Evolutionary conservation across 2,888 invertebrate species (phyloP).

Genomic region (Craniophora ligustri): DNA sequence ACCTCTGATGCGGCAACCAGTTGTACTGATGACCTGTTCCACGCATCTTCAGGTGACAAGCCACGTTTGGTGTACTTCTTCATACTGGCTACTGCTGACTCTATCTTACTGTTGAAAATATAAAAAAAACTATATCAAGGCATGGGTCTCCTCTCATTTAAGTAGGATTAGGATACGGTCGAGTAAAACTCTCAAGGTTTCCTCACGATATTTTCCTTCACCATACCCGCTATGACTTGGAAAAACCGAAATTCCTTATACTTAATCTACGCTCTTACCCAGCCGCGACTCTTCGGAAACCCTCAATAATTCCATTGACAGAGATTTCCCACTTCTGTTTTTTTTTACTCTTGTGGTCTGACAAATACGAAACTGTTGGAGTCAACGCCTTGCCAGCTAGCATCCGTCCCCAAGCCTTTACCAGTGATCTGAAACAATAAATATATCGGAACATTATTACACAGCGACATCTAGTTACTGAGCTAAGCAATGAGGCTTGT

Average conservation of each 20-base stretch:
- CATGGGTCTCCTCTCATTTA: too few relatives aligned
- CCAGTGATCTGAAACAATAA: constrained; percentile 90
- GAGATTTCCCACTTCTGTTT: constrained; percentile 75
- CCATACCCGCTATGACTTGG: too few relatives aligned
- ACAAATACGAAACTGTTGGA: constrained; percentile 88
- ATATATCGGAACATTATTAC: too few relatives aligned
- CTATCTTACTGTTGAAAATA: constrained; percentile 89
- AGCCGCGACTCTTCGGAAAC: constrained; percentile 89
- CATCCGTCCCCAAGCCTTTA: constrained; percentile 93
- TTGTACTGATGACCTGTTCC: constrained; percentile 95
- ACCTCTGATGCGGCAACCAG: constrained; percentile 95
- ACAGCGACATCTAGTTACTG: too few relatives aligned
- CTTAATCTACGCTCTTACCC: constrained; percentile 83
- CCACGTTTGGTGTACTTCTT: constrained; percentile 90
- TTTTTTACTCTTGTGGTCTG: constrained; percentile 53
- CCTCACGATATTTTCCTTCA: too few relatives aligned
- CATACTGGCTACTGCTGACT: constrained; percentile 90
- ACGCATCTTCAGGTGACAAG: constrained; percentile 92
- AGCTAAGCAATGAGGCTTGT: too few relatives aligned
- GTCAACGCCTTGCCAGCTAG: constrained; percentile 88
- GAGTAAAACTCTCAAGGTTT: too few relatives aligned
- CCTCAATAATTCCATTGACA: constrained; percentile 85
- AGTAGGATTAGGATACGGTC: too few relatives aligned
- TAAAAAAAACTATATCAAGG: not conserved
- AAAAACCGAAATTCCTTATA: too few relatives aligned